Base-by-base conservation (phyloP, 1,140 invertebrate species). In the Colletes gigas region DNA sequence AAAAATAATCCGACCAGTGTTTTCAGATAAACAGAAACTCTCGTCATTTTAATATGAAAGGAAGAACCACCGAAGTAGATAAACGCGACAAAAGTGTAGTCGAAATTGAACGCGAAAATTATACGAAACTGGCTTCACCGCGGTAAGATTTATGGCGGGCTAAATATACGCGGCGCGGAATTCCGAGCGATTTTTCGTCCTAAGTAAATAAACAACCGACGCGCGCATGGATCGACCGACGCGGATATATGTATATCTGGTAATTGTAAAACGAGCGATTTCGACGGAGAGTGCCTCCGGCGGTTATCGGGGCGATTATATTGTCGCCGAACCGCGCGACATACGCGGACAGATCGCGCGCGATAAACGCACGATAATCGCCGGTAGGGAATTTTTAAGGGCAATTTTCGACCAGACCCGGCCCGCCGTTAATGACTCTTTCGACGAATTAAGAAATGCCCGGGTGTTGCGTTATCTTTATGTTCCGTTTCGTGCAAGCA, bases 391-490 rank as follows among this genome's bases (percentile, higher is more conserved):
- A 83, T 86, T 85, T 85, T 85, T 77, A 85, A 70, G 76, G 57
- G 59, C 66, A 59, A 85, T 86, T 83, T 78, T 76, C 60, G 55
- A 39, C 39, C 54, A 44, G 21, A 50, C 44, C 21, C 50, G 55
- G n/a, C 39, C 41, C 12, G 17, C 41, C 65, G n/a, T 82, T 84
- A 81, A 85, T 65, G 80, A 80, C 68, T 79, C 73, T 47, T 52
- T 67, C 83, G 76, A 75, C 76, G 85, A 83, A 86, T 86, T 79
- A 86, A 86, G 69, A 73, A 86, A 85, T 75, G 47, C 75, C 70
- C 59, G 71, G 52, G 67, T 69, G 66, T 71, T 59, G 60, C 15
- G 60, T 85, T 85, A 82, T 60, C 83, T 84, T 80, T 80, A 80
- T 74, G 55, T 15, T 5, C 19, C 54, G 54, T 52, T 57, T 57